Percentiles rank a stretch among this genome's conserved stretches.
Conservation (phyloP, 2,797 vertebrate genomes). For the Lophotriccus pileatus region DNA sequence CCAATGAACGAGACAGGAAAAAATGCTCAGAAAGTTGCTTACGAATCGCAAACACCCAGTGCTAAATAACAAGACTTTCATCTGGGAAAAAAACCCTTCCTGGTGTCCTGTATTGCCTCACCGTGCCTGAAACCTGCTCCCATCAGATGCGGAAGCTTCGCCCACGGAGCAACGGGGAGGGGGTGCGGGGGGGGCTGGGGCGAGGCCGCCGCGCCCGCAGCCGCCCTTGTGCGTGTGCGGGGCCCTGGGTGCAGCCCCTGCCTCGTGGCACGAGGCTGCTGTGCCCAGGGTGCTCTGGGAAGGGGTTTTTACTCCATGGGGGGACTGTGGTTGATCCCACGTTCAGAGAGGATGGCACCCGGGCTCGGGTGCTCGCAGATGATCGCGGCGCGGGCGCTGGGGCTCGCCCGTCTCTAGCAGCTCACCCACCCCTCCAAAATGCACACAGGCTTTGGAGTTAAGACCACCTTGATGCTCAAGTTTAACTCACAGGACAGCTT, state of each 20-base stretch:
- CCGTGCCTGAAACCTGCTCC: not conserved
- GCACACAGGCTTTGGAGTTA: accelerated
- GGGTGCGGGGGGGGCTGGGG: accelerated
- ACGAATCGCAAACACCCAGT: not conserved
- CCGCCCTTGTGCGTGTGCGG: not conserved
- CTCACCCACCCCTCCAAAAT: not conserved
- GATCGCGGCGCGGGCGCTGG: accelerated
- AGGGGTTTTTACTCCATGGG: accelerated
- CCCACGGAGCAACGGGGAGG: not conserved
- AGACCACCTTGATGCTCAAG: not conserved
- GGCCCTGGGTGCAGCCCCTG: not conserved
- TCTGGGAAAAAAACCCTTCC: not conserved
- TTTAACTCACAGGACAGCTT: not conserved
- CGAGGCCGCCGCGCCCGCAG: not conserved
- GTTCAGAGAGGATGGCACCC: not conserved
- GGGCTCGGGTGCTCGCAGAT: accelerated
- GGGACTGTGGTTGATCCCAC: not conserved
- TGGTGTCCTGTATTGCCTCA: not conserved
- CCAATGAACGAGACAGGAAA: not conserved
- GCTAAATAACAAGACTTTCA: not conserved
- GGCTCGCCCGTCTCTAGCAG: not conserved
- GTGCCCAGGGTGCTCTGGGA: not conserved
- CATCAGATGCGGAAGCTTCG: not conserved
- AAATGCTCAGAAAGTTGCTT: not conserved
- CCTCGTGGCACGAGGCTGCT: not conserved